A percentile compares a stretch with the other conserved stretches of the same genome.
Conservation (phyloP, 2,797 vertebrate genomes). For the Poecilia gillii region DNA sequence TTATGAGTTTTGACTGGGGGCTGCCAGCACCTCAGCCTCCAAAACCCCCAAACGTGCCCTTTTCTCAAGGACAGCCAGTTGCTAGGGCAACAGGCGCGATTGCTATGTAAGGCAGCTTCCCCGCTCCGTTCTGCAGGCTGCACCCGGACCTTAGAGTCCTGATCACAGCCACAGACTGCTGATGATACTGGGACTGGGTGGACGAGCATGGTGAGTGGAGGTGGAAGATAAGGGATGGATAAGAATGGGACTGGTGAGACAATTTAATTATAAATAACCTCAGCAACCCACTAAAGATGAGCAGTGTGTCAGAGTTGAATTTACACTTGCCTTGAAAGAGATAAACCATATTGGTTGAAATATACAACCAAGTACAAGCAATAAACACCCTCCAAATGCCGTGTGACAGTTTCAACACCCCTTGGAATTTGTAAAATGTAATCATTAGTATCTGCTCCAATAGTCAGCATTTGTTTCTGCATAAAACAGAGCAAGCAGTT, state of each 20-base stretch:
- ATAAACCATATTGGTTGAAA: conserved; percentile 34
- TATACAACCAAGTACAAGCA: conserved; percentile 24
- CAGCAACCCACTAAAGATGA: conserved; percentile 30
- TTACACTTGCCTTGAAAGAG: conserved; percentile 31
- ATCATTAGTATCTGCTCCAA: conserved; percentile 40
- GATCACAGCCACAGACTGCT: conserved; percentile 68
- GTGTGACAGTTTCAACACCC: conserved; percentile 18
- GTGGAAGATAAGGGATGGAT: conserved; percentile 20
- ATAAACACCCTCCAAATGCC: conserved; percentile 40
- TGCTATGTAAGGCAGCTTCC: conserved; percentile 74
- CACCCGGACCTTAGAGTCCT: conserved; percentile 63
- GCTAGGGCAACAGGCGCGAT: conserved; percentile 80
- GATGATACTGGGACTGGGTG: conserved; percentile 57
- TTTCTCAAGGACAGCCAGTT: conserved; percentile 83
- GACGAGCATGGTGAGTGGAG: conserved; percentile 22
- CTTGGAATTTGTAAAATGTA: conserved; percentile 36
- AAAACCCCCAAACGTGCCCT: conserved; percentile 69
- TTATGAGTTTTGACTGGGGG: conserved; percentile 73
- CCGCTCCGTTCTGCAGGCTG: conserved; percentile 74
- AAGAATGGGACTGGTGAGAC: conserved; percentile 22
- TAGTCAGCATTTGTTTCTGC: conserved; percentile 34
- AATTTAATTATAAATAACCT: conserved; percentile 46
- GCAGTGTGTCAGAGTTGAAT: conserved; percentile 1
- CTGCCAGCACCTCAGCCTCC: conserved; percentile 66
- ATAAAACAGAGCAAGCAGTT: conserved; percentile 19